phyloP scores from a whole-genome alignment of 2,113 vertebrate species.

The Otocyon megalotis region DNA sequence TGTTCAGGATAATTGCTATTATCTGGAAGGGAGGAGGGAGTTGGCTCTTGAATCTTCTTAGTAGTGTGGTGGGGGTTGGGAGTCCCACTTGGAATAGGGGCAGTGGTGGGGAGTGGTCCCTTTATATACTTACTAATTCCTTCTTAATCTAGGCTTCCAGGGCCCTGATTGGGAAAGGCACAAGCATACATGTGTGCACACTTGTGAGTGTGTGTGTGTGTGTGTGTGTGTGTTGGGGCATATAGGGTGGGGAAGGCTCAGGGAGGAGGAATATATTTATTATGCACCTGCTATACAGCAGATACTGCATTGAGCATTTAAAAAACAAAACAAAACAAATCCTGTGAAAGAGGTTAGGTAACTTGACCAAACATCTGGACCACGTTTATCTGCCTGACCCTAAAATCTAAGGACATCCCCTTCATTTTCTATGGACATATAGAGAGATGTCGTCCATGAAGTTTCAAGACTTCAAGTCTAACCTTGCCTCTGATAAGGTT shows the following conservation, averaged over 20 bases:
- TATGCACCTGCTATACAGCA: background rate
- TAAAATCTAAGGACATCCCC: background rate
- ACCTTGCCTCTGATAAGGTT: background rate
- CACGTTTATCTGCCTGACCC: background rate
- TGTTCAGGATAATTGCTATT: background rate
- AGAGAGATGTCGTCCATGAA: background rate
- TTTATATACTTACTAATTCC: slow-evolving; percentile 2
- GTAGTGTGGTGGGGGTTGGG: background rate
- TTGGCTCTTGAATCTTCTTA: background rate
- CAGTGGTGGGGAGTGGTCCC: background rate
- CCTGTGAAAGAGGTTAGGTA: background rate
- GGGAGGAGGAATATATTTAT: slow-evolving; percentile 10
- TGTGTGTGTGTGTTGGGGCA: background rate
- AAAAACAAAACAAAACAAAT: background rate
- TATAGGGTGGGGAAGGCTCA: background rate
- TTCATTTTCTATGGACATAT: background rate
- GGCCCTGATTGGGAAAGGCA: background rate
- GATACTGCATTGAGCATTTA: background rate
- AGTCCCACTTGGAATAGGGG: background rate
- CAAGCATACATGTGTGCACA: background rate
- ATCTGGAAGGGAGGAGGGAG: background rate
- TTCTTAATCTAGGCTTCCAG: background rate
- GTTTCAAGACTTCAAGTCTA: background rate
- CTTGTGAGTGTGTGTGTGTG: background rate
- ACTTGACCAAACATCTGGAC: background rate